A percentile compares a stretch with the other conserved stretches of the same genome.
phyloP scores from a whole-genome alignment of 2,888 invertebrate species.

The Chrysina gloriosa region DNA sequence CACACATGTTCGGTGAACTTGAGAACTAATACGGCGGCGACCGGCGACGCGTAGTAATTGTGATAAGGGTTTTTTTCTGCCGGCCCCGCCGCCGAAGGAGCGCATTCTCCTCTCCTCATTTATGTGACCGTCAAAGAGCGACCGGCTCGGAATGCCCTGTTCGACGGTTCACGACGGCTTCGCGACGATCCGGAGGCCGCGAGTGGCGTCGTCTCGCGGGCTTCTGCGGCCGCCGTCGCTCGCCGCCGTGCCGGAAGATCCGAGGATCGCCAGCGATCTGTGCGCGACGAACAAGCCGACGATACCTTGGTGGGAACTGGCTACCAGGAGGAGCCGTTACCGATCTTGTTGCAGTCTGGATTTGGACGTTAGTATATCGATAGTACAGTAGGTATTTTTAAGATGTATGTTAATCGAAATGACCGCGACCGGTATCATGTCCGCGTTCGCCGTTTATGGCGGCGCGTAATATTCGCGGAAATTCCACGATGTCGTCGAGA shows the following conservation, averaged over 20 bases:
- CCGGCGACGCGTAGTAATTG: too few relatives aligned
- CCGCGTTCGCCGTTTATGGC: constrained; percentile 1
- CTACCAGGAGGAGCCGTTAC: constrained; percentile 79
- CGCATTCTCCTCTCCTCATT: not conserved
- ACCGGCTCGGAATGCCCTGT: constrained; percentile 41
- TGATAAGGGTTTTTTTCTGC: too few relatives aligned
- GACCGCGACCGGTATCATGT: constrained; percentile 13
- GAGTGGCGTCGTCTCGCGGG: constrained; percentile 61
- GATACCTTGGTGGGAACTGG: constrained; percentile 91
- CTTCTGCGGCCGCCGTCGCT: constrained; percentile 62
- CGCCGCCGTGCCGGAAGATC: constrained; percentile 68
- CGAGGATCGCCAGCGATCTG: constrained; percentile 77
- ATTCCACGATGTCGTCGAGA: constrained; percentile 4
- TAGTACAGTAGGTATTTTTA: not conserved
- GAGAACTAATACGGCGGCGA: too few relatives aligned
- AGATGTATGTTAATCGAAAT: constrained; percentile 16
- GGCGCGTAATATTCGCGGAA: constrained; percentile 11
- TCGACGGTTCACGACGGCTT: constrained; percentile 85
- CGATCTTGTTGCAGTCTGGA: constrained; percentile 86
- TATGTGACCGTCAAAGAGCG: constrained; percentile 8
- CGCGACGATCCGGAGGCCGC: constrained; percentile 81
- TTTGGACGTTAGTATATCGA: constrained; percentile 66
- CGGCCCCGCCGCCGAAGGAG: not conserved
- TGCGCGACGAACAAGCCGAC: constrained; percentile 74
- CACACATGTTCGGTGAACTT: too few relatives aligned